Evolutionary conservation across 2,797 vertebrate genomes (phyloP).

Genomic region (Paguma larvata): DNA sequence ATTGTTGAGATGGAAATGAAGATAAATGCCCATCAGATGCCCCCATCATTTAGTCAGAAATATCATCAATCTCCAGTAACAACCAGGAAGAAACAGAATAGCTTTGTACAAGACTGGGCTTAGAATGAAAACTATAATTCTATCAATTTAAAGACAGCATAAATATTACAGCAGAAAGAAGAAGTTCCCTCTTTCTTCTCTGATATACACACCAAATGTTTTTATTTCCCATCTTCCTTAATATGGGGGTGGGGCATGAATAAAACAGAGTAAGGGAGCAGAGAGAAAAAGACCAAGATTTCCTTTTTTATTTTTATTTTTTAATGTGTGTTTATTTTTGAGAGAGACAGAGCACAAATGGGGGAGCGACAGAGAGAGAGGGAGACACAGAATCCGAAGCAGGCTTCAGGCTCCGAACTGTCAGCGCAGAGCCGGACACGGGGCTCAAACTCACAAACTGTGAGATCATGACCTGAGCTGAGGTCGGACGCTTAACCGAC

Average conservation of each 20-base stretch:
- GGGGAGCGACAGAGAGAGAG: too few species aligned
- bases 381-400: too few species aligned
- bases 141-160: background rate
- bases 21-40: background rate
- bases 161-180: constrained; percentile 26
- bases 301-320: background rate
- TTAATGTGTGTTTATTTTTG: too few species aligned
- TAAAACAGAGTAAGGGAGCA: background rate
- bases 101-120: background rate
- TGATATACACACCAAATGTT: background rate
- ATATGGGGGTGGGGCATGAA: background rate
- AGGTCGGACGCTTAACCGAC: too few species aligned
- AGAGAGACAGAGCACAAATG: too few species aligned
- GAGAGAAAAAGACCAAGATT: background rate
- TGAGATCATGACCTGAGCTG: too few species aligned
- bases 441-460: too few species aligned
- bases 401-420: too few species aligned
- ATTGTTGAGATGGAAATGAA: constrained; percentile 7
- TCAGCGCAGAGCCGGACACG: too few species aligned
- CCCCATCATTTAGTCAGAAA: constrained; percentile 16
- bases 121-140: constrained; percentile 26
- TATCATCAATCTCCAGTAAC: background rate
- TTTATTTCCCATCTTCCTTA: constrained; percentile 59
- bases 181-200: background rate
- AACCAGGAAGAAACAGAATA: constrained; percentile 3